Evolutionary conservation across 2,888 invertebrate genomes (phyloP).

Genomic region (Drosophila longiperda): DNA sequence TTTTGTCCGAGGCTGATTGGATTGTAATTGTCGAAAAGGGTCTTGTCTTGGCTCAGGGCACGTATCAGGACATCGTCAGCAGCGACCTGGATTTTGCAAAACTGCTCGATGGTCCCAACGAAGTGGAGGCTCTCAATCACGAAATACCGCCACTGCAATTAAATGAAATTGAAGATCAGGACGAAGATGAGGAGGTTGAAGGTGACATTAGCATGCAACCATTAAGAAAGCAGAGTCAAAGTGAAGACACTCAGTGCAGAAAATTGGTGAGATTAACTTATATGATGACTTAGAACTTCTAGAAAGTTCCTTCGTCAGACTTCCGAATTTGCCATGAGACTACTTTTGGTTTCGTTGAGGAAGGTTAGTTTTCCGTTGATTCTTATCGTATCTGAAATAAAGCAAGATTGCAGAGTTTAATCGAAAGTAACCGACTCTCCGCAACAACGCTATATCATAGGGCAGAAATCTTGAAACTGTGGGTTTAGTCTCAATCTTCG

Average conservation of each 20-base stretch:
- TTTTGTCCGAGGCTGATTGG: conserved; percentile 87
- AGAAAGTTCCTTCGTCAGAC: background rate
- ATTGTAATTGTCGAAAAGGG: conserved; percentile 88
- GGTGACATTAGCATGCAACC: conserved; percentile 76
- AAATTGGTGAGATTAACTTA: conserved; percentile 70
- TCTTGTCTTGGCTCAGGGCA: conserved; percentile 84
- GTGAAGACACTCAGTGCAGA: conserved; percentile 43
- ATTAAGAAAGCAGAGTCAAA: conserved; percentile 56
- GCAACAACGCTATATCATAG: background rate
- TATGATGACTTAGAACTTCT: background rate
- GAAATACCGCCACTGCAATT: conserved; percentile 43
- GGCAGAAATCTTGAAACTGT: background rate
- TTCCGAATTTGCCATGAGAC: background rate
- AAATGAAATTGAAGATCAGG: conserved; percentile 38
- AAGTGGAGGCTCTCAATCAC: conserved; percentile 18
- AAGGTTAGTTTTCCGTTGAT: background rate
- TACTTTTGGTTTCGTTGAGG: conserved; percentile 1
- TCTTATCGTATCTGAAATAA: background rate
- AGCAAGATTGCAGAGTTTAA: too few species aligned
- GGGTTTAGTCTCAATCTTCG: background rate
- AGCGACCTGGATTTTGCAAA: conserved; percentile 92
- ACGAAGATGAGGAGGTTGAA: conserved; percentile 81
- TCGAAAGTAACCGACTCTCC: background rate
- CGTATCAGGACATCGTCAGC: conserved; percentile 87
- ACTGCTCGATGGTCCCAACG: conserved; percentile 85